Base-by-base conservation (phyloP, 1,140 invertebrate genomes). In the Zaprionus camerounensis region DNA sequence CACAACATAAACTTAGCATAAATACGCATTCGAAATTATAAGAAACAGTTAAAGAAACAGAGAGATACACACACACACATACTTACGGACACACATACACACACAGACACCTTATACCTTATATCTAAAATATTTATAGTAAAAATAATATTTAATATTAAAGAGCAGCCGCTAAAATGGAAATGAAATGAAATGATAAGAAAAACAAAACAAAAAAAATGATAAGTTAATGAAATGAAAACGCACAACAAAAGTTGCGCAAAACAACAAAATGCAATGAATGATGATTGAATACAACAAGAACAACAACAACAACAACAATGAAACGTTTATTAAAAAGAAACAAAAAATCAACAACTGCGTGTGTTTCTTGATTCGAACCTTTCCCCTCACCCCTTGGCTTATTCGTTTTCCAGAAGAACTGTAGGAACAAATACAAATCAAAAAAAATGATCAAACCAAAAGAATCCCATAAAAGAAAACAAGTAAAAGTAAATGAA, bases 81-180 rank as follows among this genome's bases (percentile, higher is more conserved):
- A 71, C 53, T 65, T 59, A 82, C 66, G 72, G 41, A 57, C 44
- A 62, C 46, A 49, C 38, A 59, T 28, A 51, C 38, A 66, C 38
- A 72, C 58, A 72, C 11, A 70, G 46, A 80, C 68, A 83, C 76
- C 70, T 71, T 64, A 75, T 67, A 77, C 56, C 56, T 77, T 77
- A 80, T 74, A 78, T 78, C 51, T 77, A 69, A 56, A 76, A 84
- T 88, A 87, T 83, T 83, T 84, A 88, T 88, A 88, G 84, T 88
- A 81, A 87, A 86, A 91, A 91, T 76, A 82, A 81, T 81, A 92
- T 79, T 85, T 86, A 92, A 80, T 91, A 91, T 80, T 82, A 91
- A 67, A 64, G 41, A 61, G 56, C 36, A 72, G 55, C 53, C 41
- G 49, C 62, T 65, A 31, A 51, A 65, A 62, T 12, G 26, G 28